Evolutionary conservation across 1,140 invertebrate genomes (phyloP), one percentile per base, ranked within the genome.

Genomic region (Heliconius nattereri): DNA sequence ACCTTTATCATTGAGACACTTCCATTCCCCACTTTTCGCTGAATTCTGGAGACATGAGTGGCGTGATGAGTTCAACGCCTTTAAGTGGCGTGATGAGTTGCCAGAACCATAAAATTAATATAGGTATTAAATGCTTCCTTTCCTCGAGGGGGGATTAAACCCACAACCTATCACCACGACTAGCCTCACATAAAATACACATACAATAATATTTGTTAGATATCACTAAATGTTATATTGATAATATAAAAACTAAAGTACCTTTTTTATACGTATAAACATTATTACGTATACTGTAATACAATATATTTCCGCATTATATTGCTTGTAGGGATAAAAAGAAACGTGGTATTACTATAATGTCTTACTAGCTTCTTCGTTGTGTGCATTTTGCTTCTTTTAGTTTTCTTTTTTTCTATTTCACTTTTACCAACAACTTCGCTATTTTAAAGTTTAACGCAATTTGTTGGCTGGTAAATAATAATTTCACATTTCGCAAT

Each of bases 401-500:
- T 26, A n/a, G 2, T 60, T 8, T 26, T 60, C 23, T 60, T 11
- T 23, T n/a, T 8, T 9, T 60, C n/a, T 20, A 60, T 60, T 60
- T 60, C 26, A 9, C 9, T n/a, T n/a, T 9, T 1, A 23, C 57
- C 1, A 23, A 60, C 3, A 11, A 60, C 23, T 26, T 60, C 8
- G 7, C n/a, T 60, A 60, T 23, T 60, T 9, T 60, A 60, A 60
- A 20, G 20, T 54, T 54, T 54, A 20, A 54, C 52, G 16, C 52
- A 54, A 54, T 54, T 54, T 54, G 16, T 6, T 54, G 52, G 52
- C 52, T 54, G 52, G 52, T 54, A 54, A 54, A 54, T 54, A 54
- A 70, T 70, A 32, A 70, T 70, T 70, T 70, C n/a, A 70, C 23
- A 70, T 70, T 70, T 70, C 23, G n/a, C n/a, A 26, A 70, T 26